Percentiles rank a stretch among this genome's conserved stretches.
Evolutionary conservation across 2,888 invertebrate species (phyloP).

Genomic region (Ochropacha duplaris): DNA sequence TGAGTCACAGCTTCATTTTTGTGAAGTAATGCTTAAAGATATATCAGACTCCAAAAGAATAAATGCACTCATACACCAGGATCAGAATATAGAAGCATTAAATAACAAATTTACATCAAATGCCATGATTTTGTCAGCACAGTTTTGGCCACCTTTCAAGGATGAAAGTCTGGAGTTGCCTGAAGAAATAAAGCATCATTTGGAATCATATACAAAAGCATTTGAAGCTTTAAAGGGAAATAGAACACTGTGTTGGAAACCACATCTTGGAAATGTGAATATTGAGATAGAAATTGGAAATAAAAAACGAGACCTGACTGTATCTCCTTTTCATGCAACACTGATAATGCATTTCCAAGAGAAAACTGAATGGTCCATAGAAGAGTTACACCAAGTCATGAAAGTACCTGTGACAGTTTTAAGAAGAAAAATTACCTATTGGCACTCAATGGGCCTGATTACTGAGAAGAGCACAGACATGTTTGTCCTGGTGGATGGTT

Average conservation of each 20-base stretch:
- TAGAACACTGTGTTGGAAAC: slow-evolving; percentile 96
- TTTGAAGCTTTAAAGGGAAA: slow-evolving; percentile 96
- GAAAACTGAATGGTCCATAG: slow-evolving; percentile 92
- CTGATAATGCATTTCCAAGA: slow-evolving; percentile 96
- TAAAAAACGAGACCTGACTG: slow-evolving; percentile 90
- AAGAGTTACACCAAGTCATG: slow-evolving; percentile 92
- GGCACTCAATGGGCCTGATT: slow-evolving; percentile 96
- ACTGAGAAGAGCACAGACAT: slow-evolving; percentile 89
- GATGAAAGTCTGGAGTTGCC: slow-evolving; percentile 96
- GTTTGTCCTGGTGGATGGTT: slow-evolving; percentile 87
- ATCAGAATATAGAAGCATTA: slow-evolving; percentile 78
- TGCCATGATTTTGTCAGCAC: slow-evolving; percentile 97
- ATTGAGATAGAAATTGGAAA: slow-evolving; percentile 94
- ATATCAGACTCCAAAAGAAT: slow-evolving; percentile 97
- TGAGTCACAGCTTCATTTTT: slow-evolving; percentile 97
- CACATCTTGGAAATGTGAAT: slow-evolving; percentile 95
- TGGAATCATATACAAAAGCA: slow-evolving; percentile 93
- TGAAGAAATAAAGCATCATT: slow-evolving; percentile 88
- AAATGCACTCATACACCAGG: slow-evolving; percentile 92
- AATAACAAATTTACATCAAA: slow-evolving; percentile 70
- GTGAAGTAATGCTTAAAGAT: slow-evolving; percentile 99
- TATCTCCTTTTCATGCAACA: slow-evolving; percentile 96
- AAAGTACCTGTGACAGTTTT: slow-evolving; percentile 94
- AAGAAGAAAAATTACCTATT: slow-evolving; percentile 93
- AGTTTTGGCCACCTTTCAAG: slow-evolving; percentile 99